Conservation (phyloP, 2,113 vertebrate species). For the Phoenicopterus ruber region DNA sequence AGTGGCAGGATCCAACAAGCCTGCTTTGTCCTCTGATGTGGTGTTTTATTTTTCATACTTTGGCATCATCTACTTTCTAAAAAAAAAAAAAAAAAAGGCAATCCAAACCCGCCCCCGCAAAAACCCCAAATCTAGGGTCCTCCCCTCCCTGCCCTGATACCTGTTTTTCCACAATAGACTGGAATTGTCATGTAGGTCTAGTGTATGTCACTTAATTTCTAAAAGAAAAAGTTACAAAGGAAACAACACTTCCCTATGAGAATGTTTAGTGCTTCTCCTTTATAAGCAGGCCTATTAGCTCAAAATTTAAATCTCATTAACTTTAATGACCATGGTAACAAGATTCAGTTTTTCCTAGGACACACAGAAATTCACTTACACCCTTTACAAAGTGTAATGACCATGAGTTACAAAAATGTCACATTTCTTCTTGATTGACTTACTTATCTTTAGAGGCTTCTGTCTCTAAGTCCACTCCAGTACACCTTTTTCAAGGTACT, state of each 20-base stretch:
- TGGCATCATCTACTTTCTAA: not conserved
- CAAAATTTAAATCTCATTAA: not conserved
- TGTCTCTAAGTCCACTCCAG: not conserved
- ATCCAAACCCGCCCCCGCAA: accelerated
- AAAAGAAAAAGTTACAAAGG: not conserved
- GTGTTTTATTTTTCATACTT: not conserved
- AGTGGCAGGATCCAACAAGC: not conserved
- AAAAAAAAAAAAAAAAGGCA: not conserved
- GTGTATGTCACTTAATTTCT: not conserved
- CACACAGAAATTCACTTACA: accelerated
- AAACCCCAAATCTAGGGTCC: not conserved
- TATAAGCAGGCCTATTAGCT: not conserved
- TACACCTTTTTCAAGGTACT: not conserved
- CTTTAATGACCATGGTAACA: not conserved
- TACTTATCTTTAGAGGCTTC: not conserved
- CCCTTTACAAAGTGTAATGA: not conserved
- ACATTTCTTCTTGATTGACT: not conserved
- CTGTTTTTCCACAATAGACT: not conserved
- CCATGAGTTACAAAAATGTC: not conserved
- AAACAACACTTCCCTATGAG: not conserved
- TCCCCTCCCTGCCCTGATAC: not conserved
- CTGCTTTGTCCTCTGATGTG: not conserved
- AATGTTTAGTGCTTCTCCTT: not conserved
- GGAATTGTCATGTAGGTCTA: not conserved
- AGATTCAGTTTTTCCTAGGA: not conserved